Percentiles rank a stretch among this genome's conserved stretches.
These are phyloP conservation scores for Indicator maculatus DNA, from an alignment of 2,113 vertebrate species.

Conservation along the genomic window DNA sequence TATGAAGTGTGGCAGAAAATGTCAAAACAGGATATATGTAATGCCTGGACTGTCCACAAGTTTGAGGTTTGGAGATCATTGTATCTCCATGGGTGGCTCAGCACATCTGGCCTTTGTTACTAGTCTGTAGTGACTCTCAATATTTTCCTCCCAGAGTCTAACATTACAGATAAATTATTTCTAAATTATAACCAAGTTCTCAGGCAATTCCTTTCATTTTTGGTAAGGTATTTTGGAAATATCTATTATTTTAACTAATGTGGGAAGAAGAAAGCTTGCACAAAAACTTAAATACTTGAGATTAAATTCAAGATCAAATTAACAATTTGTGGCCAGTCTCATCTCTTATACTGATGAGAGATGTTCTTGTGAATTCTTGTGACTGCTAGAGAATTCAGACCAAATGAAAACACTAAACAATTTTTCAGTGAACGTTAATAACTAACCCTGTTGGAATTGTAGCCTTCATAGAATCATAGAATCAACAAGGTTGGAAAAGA, in stretches of 20 bases:
- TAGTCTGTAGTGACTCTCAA: background rate
- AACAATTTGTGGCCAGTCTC: background rate
- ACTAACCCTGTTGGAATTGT: background rate
- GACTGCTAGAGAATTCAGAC: background rate
- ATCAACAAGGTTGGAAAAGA: too few relatives aligned
- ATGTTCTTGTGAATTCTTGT: background rate
- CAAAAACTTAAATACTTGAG: background rate
- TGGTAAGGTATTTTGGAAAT: slow-evolving; percentile 18
- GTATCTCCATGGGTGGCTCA: background rate
- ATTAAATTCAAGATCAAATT: background rate
- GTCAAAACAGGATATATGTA: background rate
- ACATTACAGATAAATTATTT: background rate
- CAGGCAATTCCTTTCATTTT: background rate
- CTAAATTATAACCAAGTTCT: slow-evolving; percentile 2
- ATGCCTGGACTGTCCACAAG: background rate
- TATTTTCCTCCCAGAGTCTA: background rate
- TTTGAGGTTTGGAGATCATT: slow-evolving; percentile 23
- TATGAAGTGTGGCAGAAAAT: background rate
- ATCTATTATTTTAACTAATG: slow-evolving; percentile 9
- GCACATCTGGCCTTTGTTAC: background rate
- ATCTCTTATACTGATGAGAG: background rate
- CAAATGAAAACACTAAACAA: background rate
- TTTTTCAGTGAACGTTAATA: background rate
- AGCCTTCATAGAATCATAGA: background rate
- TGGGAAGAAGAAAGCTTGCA: background rate